A percentile compares a stretch with the other conserved stretches of the same genome.
These are phyloP conservation scores for Phalacrocorax aristotelis DNA, from an alignment of 2,113 vertebrate species.

Conservation along the genomic window DNA sequence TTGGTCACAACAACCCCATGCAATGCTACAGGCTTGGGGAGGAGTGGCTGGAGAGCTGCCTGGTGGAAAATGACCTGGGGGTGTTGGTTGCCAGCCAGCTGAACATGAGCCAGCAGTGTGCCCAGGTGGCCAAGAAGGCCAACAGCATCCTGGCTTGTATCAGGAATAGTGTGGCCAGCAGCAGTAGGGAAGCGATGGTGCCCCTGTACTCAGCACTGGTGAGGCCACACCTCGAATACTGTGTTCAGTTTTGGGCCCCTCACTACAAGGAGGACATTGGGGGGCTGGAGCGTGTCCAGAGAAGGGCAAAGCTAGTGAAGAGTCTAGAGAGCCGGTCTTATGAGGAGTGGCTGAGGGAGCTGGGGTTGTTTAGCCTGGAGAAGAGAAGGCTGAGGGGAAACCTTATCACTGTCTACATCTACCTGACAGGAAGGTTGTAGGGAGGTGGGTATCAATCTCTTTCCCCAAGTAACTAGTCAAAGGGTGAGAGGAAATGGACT, in stretches of 20 bases:
- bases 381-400: not conserved
- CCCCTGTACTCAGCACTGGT: not conserved
- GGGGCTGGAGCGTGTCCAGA: not conserved
- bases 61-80: fast-evolving
- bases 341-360: not conserved
- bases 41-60: not conserved
- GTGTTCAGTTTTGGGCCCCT: not conserved
- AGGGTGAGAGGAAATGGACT: not conserved
- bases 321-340: too few species aligned
- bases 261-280: too few species aligned
- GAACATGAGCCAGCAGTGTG: not conserved
- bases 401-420: not conserved
- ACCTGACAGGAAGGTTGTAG: not conserved
- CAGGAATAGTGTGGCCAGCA: not conserved
- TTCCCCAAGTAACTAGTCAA: fast-evolving
- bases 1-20: not conserved
- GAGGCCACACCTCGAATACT: not conserved
- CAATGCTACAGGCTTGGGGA: not conserved
- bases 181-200: not conserved
- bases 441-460: not conserved
- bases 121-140: too few species aligned
- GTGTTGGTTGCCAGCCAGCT: fast-evolving
- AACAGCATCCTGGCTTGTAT: not conserved
- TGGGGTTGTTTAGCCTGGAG: not conserved
- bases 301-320: not conserved